Evolutionary conservation across 2,113 vertebrate genomes (phyloP).

Genomic region (Gasterosteus aculeatus): DNA sequence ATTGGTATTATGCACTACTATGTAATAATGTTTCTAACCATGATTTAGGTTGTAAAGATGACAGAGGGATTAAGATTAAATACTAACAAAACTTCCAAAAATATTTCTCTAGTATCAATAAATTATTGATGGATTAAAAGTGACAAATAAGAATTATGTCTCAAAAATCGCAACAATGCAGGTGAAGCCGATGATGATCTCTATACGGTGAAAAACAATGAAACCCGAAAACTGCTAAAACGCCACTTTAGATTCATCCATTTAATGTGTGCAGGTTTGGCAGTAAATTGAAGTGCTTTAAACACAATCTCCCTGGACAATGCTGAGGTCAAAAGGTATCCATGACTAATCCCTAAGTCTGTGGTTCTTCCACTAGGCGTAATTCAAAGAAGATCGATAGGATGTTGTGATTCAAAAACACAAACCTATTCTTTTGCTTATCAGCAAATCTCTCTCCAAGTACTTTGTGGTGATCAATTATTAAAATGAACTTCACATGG

Average conservation of each 20-base stretch:
- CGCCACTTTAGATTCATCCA: conserved; percentile 71
- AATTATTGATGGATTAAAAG: conserved; percentile 54
- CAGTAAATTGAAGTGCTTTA: conserved; percentile 71
- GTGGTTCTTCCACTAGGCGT: conserved; percentile 71
- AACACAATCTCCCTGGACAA: conserved; percentile 71
- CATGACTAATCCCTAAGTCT: conserved; percentile 78
- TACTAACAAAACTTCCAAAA: conserved; percentile 17
- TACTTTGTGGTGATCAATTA: conserved; percentile 82
- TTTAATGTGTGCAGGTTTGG: conserved; percentile 61
- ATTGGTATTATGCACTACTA: conserved; percentile 4
- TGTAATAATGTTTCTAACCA: conserved; percentile 7
- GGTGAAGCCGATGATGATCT: conserved; percentile 64
- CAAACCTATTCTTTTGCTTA: conserved; percentile 76
- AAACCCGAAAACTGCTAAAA: conserved; percentile 57
- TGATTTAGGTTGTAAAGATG: conserved; percentile 11
- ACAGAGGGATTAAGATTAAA: neutral
- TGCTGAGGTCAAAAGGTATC: conserved; percentile 71
- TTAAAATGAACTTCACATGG: conserved; percentile 82
- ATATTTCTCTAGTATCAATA: conserved; percentile 30
- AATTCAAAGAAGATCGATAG: conserved; percentile 78
- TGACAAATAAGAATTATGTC: conserved; percentile 49
- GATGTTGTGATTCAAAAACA: conserved; percentile 74
- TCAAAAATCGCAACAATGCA: conserved; percentile 22
- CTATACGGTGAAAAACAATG: conserved; percentile 31
- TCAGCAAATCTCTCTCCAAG: conserved; percentile 75